Evolutionary conservation across 2,113 vertebrate species (phyloP), one percentile per base, ranked within the genome.

Genomic region (Muntiacus reevesi): DNA sequence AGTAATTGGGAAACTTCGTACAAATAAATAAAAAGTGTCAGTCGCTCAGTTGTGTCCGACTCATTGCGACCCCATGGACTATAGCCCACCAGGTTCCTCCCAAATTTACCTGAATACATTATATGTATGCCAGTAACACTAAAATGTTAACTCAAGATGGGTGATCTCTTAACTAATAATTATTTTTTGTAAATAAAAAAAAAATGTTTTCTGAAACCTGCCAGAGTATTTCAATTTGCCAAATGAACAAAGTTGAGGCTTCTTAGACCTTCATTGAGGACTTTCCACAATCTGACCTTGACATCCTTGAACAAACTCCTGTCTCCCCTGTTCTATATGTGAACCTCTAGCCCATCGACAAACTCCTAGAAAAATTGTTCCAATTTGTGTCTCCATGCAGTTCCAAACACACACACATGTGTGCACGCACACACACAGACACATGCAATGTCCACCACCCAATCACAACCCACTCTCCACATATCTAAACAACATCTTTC

Each of bases 131-230:
- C 19, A 64, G 30, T 95, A 78, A 95, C 43, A 92, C 40, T 74
- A 93, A 96, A 90, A 57, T 78, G 15, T 57, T 74, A 86, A 79
- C 57, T 64, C 4, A 62, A 45, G 4, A 57, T 93, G 30, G n/a
- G 2, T 87, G 54, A 67, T 57, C 25, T 33, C 47, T 94, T 92
- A 79, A 71, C 57, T 97, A 62, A 95, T 95, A 59, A 94, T 95
- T 93, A 59, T 92, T 64, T 95, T 85, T 71, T 47, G 59, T 57
- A 19, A 96, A 94, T 83, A 6, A 21, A 87, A 89, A n/a, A 21
- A 33, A 86, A 62, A 5, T 40, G 10, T 83, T 92, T 92, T 93
- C 43, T 50, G 36, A 74, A 40, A 74, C 33, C 30, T 59, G 6
- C 36, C 43, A 90, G 30, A 55, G 10, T 81, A 92, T 55, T 95